Conservation (phyloP, 1,140 invertebrate species). For the Heliconius hewitsoni region DNA sequence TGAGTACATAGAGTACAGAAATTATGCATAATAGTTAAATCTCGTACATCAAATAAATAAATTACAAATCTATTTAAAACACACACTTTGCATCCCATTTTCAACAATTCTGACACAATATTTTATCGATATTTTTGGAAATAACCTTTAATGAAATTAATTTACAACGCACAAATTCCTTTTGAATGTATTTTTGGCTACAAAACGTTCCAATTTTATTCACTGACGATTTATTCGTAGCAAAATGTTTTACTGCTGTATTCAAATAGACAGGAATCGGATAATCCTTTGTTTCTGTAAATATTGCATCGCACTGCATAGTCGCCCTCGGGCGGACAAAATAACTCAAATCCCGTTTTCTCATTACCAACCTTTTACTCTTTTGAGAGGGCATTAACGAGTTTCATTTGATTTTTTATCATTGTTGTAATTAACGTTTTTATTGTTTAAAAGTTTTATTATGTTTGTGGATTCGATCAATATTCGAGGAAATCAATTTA, state of each 20-base stretch:
- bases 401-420: conserved; percentile 26
- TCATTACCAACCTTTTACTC: conserved; percentile 29
- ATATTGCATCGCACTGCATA: conserved; percentile 35
- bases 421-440: background rate
- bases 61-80: background rate
- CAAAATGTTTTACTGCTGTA: conserved; percentile 37
- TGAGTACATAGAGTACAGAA: background rate
- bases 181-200: conserved; percentile 24
- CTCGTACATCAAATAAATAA: too few relatives aligned
- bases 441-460: background rate
- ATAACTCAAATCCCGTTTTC: conserved; percentile 35
- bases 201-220: conserved; percentile 30
- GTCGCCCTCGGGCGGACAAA: conserved; percentile 29
- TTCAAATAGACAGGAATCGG: conserved; percentile 40
- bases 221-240: conserved; percentile 29
- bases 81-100: background rate
- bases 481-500: too few relatives aligned
- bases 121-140: conserved; percentile 28
- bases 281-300: conserved; percentile 41
- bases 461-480: background rate
- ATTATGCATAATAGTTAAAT: too few relatives aligned
- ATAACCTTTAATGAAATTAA: conserved; percentile 31
- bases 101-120: conserved; percentile 14
- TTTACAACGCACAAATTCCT: conserved; percentile 26
- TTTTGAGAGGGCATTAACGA: conserved; percentile 25